These are phyloP conservation scores for Auanema sp. DNA, from an alignment of 2,888 invertebrate genomes.

Conservation along the genomic window DNA sequence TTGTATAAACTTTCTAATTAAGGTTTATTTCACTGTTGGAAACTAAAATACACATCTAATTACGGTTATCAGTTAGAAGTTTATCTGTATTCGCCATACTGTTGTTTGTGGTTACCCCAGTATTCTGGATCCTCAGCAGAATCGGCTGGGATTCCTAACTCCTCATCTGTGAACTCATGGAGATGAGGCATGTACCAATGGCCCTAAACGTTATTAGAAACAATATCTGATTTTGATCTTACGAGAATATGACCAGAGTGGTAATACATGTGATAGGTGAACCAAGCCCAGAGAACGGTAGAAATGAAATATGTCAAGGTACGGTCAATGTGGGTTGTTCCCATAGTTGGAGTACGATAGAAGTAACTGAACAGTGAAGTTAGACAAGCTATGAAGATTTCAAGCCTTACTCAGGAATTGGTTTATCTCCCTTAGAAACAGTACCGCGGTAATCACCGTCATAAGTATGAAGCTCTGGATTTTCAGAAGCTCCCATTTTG, in stretches of 20 bases:
- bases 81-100: slow-evolving; percentile 55
- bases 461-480: slow-evolving; percentile 56
- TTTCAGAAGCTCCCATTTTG: slow-evolving; percentile 50
- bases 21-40: too few species aligned
- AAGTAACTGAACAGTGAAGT: slow-evolving; percentile 40
- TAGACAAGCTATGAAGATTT: slow-evolving; percentile 5
- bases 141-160: slow-evolving; percentile 62
- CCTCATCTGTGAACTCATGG: slow-evolving; percentile 61
- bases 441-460: slow-evolving; percentile 53
- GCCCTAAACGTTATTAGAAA: slow-evolving; percentile 12
- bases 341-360: slow-evolving; percentile 55
- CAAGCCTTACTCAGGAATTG: slow-evolving; percentile 48
- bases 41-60: slow-evolving; percentile 4
- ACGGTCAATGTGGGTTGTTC: slow-evolving; percentile 56
- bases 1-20: too few species aligned
- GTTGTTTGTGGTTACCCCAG: slow-evolving; percentile 59
- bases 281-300: slow-evolving; percentile 57
- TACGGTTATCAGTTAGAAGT: slow-evolving; percentile 7
- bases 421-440: slow-evolving; percentile 50
- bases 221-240: slow-evolving; percentile 16
- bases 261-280: slow-evolving; percentile 62
- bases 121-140: slow-evolving; percentile 61
- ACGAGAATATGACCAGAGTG: slow-evolving; percentile 54
- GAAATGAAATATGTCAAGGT: slow-evolving; percentile 46
- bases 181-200: slow-evolving; percentile 63